Percentiles rank a stretch among this genome's conserved stretches.
Evolutionary conservation across 2,888 invertebrate genomes (phyloP).

Genomic region (Noctua fimbriata): DNA sequence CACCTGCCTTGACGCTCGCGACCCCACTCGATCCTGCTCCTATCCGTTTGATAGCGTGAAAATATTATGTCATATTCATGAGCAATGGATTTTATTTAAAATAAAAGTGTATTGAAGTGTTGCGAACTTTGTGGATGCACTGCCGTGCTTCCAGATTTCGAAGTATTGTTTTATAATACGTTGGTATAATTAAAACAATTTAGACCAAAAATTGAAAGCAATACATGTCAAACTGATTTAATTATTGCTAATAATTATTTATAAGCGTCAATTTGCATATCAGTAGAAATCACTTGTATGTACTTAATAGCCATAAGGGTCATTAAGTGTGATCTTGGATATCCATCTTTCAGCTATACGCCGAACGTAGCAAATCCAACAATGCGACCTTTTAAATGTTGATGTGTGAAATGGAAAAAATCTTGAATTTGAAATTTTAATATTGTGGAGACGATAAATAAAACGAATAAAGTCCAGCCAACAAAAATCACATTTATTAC

Average conservation of each 20-base stretch:
- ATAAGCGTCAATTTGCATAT: neutral
- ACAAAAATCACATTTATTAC: conserved; percentile 76
- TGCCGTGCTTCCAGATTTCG: neutral
- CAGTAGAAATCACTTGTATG: neutral
- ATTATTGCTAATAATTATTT: neutral
- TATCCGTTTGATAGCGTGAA: conserved; percentile 82
- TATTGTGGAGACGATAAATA: conserved; percentile 43
- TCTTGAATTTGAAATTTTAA: neutral
- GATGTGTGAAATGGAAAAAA: neutral
- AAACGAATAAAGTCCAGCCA: conserved; percentile 63
- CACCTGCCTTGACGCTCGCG: conserved; percentile 87
- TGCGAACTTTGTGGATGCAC: conserved; percentile 23
- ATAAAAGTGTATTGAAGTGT: neutral
- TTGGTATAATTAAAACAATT: neutral
- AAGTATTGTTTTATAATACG: neutral
- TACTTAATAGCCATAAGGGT: neutral
- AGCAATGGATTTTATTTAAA: conserved; percentile 15
- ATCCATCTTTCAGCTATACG: neutral
- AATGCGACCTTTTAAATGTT: neutral
- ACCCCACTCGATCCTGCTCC: conserved; percentile 86
- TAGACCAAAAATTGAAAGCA: neutral
- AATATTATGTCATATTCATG: conserved; percentile 65
- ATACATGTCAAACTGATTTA: no score
- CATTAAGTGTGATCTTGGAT: neutral
- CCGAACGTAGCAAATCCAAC: neutral